Percentiles rank a stretch among this genome's conserved stretches.
Evolutionary conservation across 1,140 invertebrate genomes (phyloP).

Genomic region (Zaprionus ghesquierei): DNA sequence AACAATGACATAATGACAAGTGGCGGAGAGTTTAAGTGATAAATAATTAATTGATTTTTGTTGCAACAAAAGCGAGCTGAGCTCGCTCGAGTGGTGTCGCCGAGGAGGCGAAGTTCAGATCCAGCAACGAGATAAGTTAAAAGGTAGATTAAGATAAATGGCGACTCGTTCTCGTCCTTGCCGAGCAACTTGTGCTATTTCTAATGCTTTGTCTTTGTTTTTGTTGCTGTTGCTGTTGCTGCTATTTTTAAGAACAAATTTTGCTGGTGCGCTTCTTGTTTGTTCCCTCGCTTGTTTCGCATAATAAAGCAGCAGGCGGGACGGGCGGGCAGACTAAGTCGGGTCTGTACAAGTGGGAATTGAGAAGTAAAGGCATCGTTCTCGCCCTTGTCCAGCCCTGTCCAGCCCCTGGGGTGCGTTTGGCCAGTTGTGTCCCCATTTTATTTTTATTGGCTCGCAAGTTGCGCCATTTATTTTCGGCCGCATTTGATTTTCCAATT

Average conservation of each 20-base stretch:
- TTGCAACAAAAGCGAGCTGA: conserved; percentile 72
- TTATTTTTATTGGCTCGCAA: conserved; percentile 70
- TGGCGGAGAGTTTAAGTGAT: conserved; percentile 82
- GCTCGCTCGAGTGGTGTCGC: conserved; percentile 12
- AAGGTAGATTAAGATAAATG: conserved; percentile 81
- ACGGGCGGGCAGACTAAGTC: not conserved
- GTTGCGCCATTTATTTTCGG: conserved; percentile 72
- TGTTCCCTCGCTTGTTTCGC: conserved; percentile 76
- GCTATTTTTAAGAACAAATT: conserved; percentile 70
- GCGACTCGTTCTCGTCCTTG: conserved; percentile 50
- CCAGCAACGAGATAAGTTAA: conserved; percentile 77
- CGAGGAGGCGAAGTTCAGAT: conserved; percentile 47
- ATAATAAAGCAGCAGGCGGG: conserved; percentile 70
- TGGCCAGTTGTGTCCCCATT: conserved; percentile 73
- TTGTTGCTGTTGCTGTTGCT: conserved; percentile 16
- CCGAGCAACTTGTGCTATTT: not conserved
- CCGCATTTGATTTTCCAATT: conserved; percentile 68
- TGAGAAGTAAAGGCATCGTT: not conserved
- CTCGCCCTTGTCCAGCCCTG: not conserved
- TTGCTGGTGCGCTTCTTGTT: conserved; percentile 62
- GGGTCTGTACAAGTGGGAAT: not conserved
- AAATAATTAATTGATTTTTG: conserved; percentile 83
- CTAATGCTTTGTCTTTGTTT: not conserved
- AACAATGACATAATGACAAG: conserved; percentile 83
- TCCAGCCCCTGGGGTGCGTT: conserved; percentile 62